Base-by-base conservation (phyloP, 2,888 invertebrate genomes). In the Lepidochitona cinerea region DNA sequence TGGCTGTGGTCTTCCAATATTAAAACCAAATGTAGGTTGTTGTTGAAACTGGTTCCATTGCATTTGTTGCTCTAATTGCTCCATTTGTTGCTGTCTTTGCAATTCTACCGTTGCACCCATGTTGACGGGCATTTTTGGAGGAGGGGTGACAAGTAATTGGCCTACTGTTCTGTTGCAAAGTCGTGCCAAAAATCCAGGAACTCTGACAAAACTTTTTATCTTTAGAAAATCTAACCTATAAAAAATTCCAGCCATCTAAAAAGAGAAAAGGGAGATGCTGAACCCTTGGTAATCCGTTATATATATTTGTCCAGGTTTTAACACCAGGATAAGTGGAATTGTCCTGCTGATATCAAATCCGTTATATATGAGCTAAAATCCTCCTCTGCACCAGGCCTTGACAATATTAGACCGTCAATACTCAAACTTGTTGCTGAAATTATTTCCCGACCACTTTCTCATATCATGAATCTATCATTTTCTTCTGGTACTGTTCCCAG, bases 61-160 rank as follows among this genome's bases (percentile, higher is more conserved):
- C 86, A 92, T 88, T 82, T 92, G 92, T 76, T 92, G 92, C 81
- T 92, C 92, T 77, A 92, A 83, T 65, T 89, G 80, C 74, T 92
- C 92, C 71, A 92, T 84, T 71, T 91, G 91, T 78, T 92, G 92
- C 75, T 91, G 90, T 29, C 92, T 85, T 83, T 92, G 92, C 9
- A 92, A 84, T 80, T 92, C 92, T 68, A 92, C 80, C 1, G 92
- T 92, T 12, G 92, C 92, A 23, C 92, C 92, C 12, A 81, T 70
- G n/a, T 73, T 67, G 18, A 87, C 67, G n/a, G 78, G 82, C 36
- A 89, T 86, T 37, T 86, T 84, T 2, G 91, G 91, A 32, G 90
- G 87, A 1, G 89, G 82, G 4, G 92, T 91, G 32, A 88, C 84
- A 52, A 92, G 79, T 33, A 91, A 76, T 80, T 91, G 87, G 1